Evolutionary conservation across 2,113 vertebrate genomes (phyloP).

Genomic region (Podarcis raffonei): DNA sequence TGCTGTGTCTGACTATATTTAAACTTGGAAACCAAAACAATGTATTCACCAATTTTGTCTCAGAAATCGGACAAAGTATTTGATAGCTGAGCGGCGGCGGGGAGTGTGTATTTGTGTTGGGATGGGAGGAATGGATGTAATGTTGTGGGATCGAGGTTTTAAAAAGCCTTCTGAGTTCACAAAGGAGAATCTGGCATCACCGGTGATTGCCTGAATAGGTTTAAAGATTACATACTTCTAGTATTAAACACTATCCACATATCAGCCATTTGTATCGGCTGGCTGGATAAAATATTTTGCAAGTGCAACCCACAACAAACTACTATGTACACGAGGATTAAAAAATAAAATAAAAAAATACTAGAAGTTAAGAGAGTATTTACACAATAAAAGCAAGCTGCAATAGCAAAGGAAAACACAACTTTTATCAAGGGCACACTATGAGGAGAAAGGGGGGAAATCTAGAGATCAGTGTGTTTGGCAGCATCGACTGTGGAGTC

Average conservation of each 20-base stretch:
- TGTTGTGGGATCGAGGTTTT: conserved; percentile 47
- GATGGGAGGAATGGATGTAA: too few relatives aligned
- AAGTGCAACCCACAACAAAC: conserved; percentile 79
- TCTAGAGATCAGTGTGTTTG: conserved; percentile 69
- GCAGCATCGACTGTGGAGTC: conserved; percentile 60
- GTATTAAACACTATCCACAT: conserved; percentile 82
- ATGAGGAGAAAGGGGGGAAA: background rate
- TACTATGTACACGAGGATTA: conserved; percentile 80
- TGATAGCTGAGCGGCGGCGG: conserved; percentile 61
- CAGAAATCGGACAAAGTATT: conserved; percentile 64
- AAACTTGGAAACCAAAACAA: conserved; percentile 59
- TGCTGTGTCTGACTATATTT: conserved; percentile 67
- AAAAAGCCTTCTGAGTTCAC: conserved; percentile 60
- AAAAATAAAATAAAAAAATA: conserved; percentile 61
- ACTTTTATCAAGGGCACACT: conserved; percentile 67
- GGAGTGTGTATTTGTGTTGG: conserved; percentile 16
- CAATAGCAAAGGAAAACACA: conserved; percentile 64
- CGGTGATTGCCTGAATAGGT: conserved; percentile 70
- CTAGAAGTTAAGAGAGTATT: conserved; percentile 67
- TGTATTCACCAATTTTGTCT: conserved; percentile 54
- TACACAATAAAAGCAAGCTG: conserved; percentile 65
- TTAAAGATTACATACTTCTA: conserved; percentile 78
- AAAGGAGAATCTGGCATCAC: conserved; percentile 72
- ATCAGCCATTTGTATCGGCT: conserved; percentile 78
- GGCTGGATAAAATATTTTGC: conserved; percentile 77